phyloP scores from a whole-genome alignment of 1,140 invertebrate genomes.

The Dufourea novaeangliae region DNA sequence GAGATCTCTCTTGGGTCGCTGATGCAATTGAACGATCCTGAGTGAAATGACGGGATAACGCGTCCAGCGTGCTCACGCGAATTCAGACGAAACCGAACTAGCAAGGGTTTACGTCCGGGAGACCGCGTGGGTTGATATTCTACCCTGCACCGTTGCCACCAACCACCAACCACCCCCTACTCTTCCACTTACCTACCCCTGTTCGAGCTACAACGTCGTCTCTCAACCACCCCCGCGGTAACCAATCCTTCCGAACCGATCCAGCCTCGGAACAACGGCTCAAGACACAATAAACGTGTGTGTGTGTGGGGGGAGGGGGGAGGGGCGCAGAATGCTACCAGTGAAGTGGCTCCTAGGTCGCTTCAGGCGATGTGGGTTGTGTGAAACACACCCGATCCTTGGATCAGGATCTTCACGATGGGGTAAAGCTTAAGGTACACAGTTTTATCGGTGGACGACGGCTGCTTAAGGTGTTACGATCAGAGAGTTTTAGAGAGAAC shows the following conservation, averaged over 20 bases:
- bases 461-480: not conserved
- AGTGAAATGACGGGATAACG: not conserved
- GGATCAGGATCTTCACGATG: not conserved
- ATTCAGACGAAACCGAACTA: conserved; percentile 67
- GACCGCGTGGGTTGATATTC: conserved; percentile 70
- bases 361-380: too few species aligned
- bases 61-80: conserved; percentile 55
- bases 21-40: not conserved
- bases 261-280: conserved; percentile 1
- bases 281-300: conserved; percentile 6
- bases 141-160: conserved; percentile 62
- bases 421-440: not conserved
- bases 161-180: conserved; percentile 35
- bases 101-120: conserved; percentile 63
- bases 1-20: too few species aligned
- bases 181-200: conserved; percentile 9
- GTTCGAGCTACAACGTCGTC: conserved; percentile 19
- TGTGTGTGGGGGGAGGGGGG: not conserved
- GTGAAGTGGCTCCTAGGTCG: not conserved
- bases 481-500: not conserved
- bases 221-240: conserved; percentile 31
- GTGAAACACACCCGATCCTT: not conserved
- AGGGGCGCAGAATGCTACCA: not conserved
- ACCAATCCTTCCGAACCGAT: conserved; percentile 10
- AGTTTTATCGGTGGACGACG: not conserved